A percentile compares a stretch with the other conserved stretches of the same genome.
Conservation (phyloP, 2,888 invertebrate species). For the Ctenicera cuprea region DNA sequence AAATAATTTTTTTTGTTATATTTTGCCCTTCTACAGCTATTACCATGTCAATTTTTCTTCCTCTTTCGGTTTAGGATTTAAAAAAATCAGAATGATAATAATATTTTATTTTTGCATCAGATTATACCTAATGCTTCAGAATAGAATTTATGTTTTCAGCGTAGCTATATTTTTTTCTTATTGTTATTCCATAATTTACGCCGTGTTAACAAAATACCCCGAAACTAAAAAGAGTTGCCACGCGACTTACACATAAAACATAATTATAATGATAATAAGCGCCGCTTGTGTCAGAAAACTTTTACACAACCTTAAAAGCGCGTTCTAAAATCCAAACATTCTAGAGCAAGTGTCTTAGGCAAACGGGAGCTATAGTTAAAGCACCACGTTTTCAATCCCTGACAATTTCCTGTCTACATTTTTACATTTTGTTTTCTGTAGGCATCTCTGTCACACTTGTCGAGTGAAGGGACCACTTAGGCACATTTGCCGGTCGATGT, state of each 20-base stretch:
- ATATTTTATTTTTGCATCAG: too few relatives aligned
- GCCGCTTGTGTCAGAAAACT: background rate
- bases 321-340: conserved; percentile 32
- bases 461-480: conserved; percentile 45
- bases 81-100: too few relatives aligned
- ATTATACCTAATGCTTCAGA: too few relatives aligned
- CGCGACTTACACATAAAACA: background rate
- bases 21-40: too few relatives aligned
- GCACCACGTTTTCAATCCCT: conserved; percentile 43
- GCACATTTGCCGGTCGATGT: conserved; percentile 44
- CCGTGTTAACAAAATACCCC: too few relatives aligned
- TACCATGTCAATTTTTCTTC: too few relatives aligned
- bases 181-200: too few relatives aligned
- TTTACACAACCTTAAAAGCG: conserved; percentile 15
- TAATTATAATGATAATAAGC: conserved; percentile 20
- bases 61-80: too few relatives aligned
- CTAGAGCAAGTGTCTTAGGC: conserved; percentile 45
- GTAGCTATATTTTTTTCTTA: too few relatives aligned
- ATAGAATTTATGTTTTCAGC: too few relatives aligned
- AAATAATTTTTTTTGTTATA: too few relatives aligned
- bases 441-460: conserved; percentile 41
- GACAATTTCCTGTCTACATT: conserved; percentile 49
- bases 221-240: too few relatives aligned
- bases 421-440: conserved; percentile 35
- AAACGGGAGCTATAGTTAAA: conserved; percentile 40